Percentiles rank a stretch among this genome's conserved stretches.
Conservation (phyloP, 2,797 vertebrate species). For the Phylloscopus collybita region DNA sequence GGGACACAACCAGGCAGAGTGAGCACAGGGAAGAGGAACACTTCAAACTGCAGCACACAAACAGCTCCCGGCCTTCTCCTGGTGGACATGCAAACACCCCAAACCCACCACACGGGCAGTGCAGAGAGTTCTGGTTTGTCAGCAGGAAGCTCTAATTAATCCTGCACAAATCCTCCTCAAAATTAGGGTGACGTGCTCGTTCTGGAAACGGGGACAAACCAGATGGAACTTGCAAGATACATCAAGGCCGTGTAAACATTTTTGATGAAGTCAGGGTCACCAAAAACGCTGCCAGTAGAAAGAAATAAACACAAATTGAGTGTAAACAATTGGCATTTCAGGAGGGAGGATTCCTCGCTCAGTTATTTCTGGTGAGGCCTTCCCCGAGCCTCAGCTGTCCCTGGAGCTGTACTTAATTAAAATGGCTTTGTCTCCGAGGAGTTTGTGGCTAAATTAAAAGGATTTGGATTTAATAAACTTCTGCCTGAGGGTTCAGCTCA, state of each 20-base stretch:
- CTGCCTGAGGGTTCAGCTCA: background rate
- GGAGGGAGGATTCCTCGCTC: background rate
- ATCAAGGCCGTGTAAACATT: background rate
- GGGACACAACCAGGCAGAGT: slow-evolving; percentile 51
- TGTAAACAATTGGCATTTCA: background rate
- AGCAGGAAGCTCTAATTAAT: background rate
- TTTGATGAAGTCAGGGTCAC: background rate
- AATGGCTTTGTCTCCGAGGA: background rate
- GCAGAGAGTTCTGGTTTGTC: background rate
- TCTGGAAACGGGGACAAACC: background rate
- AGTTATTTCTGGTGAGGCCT: background rate
- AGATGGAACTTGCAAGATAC: background rate
- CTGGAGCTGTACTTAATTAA: background rate
- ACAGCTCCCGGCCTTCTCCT: background rate
- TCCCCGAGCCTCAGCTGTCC: background rate
- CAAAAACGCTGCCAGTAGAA: background rate
- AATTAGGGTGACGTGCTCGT: background rate
- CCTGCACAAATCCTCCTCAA: background rate
- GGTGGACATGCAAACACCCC: background rate
- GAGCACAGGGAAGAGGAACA: background rate
- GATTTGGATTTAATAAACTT: background rate
- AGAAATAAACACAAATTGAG: background rate
- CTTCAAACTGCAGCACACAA: background rate
- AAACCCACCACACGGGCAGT: background rate
- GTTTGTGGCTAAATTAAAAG: background rate